These are phyloP conservation scores for Hydrotaea diabolus DNA, from an alignment of 2,888 invertebrate genomes.

Conservation along the genomic window DNA sequence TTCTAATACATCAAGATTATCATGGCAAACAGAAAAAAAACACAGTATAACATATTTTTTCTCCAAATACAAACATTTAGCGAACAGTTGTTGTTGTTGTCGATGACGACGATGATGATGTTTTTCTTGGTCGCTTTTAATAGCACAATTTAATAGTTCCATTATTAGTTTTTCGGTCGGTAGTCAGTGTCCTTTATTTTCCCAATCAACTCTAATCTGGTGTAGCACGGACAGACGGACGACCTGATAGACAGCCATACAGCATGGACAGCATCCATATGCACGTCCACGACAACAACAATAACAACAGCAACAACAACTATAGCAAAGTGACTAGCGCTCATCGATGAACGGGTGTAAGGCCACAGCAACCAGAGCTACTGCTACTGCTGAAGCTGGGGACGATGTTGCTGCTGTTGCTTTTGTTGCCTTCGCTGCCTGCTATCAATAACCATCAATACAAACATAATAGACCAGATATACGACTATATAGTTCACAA, in stretches of 20 bases:
- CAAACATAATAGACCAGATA: constrained; percentile 56
- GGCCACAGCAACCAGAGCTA: constrained; percentile 18
- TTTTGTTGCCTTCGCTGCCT: constrained; percentile 27
- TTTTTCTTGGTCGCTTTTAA: constrained; percentile 58
- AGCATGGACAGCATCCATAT: neutral
- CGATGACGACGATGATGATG: neutral
- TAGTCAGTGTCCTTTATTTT: constrained; percentile 66
- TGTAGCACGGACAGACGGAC: constrained; percentile 40
- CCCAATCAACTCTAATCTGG: constrained; percentile 65
- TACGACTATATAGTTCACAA: constrained; percentile 10
- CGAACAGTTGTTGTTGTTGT: neutral
- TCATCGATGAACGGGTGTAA: constrained; percentile 25
- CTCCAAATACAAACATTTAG: constrained; percentile 8
- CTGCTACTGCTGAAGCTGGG: constrained; percentile 6
- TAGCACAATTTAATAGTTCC: constrained; percentile 65
- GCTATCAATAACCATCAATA: constrained; percentile 67
- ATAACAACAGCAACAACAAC: neutral
- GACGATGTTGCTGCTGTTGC: constrained; percentile 8
- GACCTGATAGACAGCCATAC: constrained; percentile 24
- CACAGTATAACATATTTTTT: neutral
- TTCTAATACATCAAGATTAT: constrained; percentile 30
- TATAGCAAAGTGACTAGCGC: constrained; percentile 20
- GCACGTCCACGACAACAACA: neutral
- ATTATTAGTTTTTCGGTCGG: constrained; percentile 58
- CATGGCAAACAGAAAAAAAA: neutral